Base-by-base conservation (phyloP, 2,113 vertebrate genomes). In the Leptocoma aspasia region DNA sequence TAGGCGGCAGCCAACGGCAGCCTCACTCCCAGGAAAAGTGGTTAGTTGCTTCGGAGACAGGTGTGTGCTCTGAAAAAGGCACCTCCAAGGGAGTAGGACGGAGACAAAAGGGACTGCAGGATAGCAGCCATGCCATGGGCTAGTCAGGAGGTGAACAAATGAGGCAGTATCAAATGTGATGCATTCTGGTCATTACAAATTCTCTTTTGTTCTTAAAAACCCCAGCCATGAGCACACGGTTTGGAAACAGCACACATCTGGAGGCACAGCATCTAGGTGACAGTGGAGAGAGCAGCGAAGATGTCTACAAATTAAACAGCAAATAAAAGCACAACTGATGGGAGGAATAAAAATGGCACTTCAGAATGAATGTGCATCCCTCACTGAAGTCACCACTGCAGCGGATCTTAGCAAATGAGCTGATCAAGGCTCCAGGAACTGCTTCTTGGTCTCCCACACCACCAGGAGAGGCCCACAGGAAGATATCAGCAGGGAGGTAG, bases 1-100 rank as follows among this genome's bases (percentile, higher is more conserved):
- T 95, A 20, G 97, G 97, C 20, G 71, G 94, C 71, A 61, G 88
- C 4, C 3, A 89, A 15, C n/a, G 35, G 88, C 79, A 89, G 85
- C 91, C 85, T 41, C 13, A 1, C 78, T 94, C 93, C 87, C 78
- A 63, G 79, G 78, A 52, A 6, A 82, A 92, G 90, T 63, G 57
- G 13, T 65, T 61, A 54, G 93, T 81, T 95, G 96, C 94, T 97
- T 77, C 82, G 93, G 82, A 77, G 94, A 95, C 92, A 93, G 95
- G 87, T 72, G 71, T 24, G 7, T 12, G 9, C 59, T 26, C 85
- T 4, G 15, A 78, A 84, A 94, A 84, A 92, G 37, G 37, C 86
- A 73, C 54, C 47, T 86, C 54, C 3, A 9, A 35, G 76, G 82
- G 63, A 83, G 10, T 1, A 61, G 47, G 41, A 57, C 1, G 6